Percentiles rank a stretch among this genome's conserved stretches.
These are phyloP conservation scores for Drosophila hamatofila DNA, from an alignment of 2,888 invertebrate genomes.

Conservation along the genomic window DNA sequence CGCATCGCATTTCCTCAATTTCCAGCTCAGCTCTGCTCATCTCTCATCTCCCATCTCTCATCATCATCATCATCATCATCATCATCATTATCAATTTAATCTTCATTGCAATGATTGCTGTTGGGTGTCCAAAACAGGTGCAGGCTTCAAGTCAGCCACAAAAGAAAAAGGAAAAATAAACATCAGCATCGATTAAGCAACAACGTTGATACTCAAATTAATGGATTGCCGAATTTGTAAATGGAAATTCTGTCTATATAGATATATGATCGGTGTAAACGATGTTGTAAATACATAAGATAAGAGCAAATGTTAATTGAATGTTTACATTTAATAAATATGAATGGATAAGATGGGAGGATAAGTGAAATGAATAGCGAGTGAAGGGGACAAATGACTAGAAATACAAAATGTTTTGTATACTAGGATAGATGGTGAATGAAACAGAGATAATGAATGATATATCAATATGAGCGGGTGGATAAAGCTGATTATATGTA, in stretches of 20 bases:
- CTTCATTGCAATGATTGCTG: conserved; percentile 17
- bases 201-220: conserved; percentile 9
- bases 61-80: conserved; percentile 7
- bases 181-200: conserved; percentile 35
- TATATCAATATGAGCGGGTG: not conserved
- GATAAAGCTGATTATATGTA: no score
- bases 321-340: not conserved
- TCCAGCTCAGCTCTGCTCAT: conserved; percentile 67
- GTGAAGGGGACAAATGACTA: not conserved
- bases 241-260: conserved; percentile 18
- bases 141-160: conserved; percentile 29
- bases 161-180: not conserved
- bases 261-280: conserved; percentile 20
- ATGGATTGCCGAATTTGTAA: conserved; percentile 16
- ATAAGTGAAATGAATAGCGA: not conserved
- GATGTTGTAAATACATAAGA: conserved; percentile 9
- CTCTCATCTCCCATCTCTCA: conserved; percentile 44
- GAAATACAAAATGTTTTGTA: not conserved
- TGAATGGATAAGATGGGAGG: not conserved
- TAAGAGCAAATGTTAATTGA: conserved; percentile 15
- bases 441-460: no score
- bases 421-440: not conserved
- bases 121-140: conserved; percentile 43
- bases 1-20: conserved; percentile 72
- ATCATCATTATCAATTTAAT: conserved; percentile 5